Base-by-base conservation (phyloP, 2,797 vertebrate genomes). In the Enteromius viviparus region DNA sequence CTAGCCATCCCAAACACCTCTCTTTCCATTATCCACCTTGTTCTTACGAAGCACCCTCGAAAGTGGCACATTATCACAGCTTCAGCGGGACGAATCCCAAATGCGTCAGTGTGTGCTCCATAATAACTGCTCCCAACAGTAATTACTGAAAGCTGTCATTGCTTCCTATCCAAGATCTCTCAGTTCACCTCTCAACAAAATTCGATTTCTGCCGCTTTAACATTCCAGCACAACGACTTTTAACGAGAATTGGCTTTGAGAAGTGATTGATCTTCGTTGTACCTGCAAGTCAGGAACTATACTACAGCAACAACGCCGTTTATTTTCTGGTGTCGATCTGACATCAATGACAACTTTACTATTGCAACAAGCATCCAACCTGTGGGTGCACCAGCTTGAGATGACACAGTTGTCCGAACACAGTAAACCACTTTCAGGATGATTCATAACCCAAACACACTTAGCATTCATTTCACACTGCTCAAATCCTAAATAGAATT, bases 71-170 rank as follows among this genome's bases (percentile, higher is more conserved):
- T 64, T 84, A 77, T 83, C 83, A 68, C 62, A 68, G 68, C 72
- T 66, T 75, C 77, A 66, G 49, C 8, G 72, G 80, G 72, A 76
- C 77, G 32, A 19, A 64, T 84, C 75, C 81, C 86, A 78, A 86
- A 85, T 45, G 53, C 84, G 82, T 80, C 84, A 81, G 79, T 83
- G 77, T 87, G 71, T 80, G 70, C 72, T 84, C 77, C 37, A 78
- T 84, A 76, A 81, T 82, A 78, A 87, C 78, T 83, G 70, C 76
- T 75, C 75, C 76, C 81, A 81, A 32, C 55, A 72, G 87, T 87
- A 87, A 88, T 87, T 85, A 87, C 84, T 64, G 85, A 86, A 86
- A 79, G 74, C 75, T 69, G 68, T 85, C 83, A 83, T 62, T 26
- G 78, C 71, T 81, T 86, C 26, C 5, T 49, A 74, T 86, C 85